Base-by-base conservation (phyloP, 2,113 vertebrate species). In the Leucopternis melanops region DNA sequence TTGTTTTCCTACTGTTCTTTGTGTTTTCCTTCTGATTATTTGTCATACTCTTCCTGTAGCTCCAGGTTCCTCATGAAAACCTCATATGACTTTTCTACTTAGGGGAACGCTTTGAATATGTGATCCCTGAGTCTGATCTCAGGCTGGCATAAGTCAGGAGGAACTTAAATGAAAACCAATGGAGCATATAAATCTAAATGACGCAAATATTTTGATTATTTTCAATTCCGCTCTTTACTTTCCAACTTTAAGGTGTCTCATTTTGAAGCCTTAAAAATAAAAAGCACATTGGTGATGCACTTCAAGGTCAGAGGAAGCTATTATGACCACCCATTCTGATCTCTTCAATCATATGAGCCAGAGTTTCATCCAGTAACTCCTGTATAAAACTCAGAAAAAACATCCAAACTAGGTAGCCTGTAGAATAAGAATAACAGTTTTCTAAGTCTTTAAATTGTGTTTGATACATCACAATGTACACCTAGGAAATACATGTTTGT, bases 361-460 rank as follows among this genome's bases (percentile, higher is more conserved):
- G 63, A 52, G 34, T 40, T 44, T 55, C 52, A 42, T 16, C 25
- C 83, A 10, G 12, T 27, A 57, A 38, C 47, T 70, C 50, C 50
- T 16, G 16, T 4, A 13, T 8, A 45, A 67, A 32, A 34, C 36
- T n/a, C 74, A 7, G n/a, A 9, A 21, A 52, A n/a, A 54, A 9
- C 10, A 16, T 5, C 52, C 67, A 47, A 9, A 21, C 10, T 10
- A 27, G 32, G 31, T 3, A 58, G 45, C 16, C 55, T 11, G 31
- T 4, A 69, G 11, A 27, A 42, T 6, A 36, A 74, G 16, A 63
- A 38, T 4, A 2, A 1, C 8, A 2, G 1, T 26, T 77, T 83
- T 38, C 27, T 7, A 18, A 54, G 7, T 14, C 11, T 78, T 62
- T 18, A 25, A 40, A 25, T 45, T 0, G 0, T 1, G 5, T 61